Base-by-base conservation (phyloP, 2,888 invertebrate species). In the Microplitis deprimator region DNA sequence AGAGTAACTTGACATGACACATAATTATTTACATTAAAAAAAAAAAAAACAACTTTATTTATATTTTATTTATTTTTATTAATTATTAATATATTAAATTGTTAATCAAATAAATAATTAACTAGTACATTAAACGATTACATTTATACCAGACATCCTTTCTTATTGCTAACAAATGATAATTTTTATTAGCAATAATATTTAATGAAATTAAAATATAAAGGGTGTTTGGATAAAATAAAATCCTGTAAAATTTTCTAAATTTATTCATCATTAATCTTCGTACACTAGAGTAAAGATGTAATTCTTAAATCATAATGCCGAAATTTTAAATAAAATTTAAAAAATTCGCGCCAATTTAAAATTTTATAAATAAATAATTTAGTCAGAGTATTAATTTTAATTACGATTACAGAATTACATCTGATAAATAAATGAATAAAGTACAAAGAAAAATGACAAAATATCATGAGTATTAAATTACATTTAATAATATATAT, bases 81-180 rank as follows among this genome's bases (percentile, higher is more conserved):
- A 76, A 81, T 83, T 83, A 82, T 81, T 81, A 80, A 79, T 79
- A 82, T 79, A 59, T 79, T 76, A 79, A 80, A 50, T 81, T 80
- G 80, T 83, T 83, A 83, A 79, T 83, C 73, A 79, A 83, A 83
- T 83, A 83, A 83, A 83, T 83, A 83, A 83, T 81, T 82, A 81
- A 81, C 73, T 80, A 62, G 71, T 72, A 72, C 40, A 50, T 10
- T 16, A n/a, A 62, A 62, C 29, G 16, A 59, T 41, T 20, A 16
- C 16, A 61, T 72, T 72, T 61, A 62, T 72, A 38, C 38, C 62
- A 60, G 39, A 72, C 62, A 72, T 61, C 71, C 71, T 72, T 62
- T 61, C 16, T 50, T 50, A 50, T 50, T 50, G 50, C 13, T 50
- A 50, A 13, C 13, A 50, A 50, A 50, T 50, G 13, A 50, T 50